Percentiles rank a stretch among this genome's conserved stretches.
These are phyloP conservation scores for Schizopygopsis malacanthus DNA, from an alignment of 2,797 vertebrate species.

Conservation along the genomic window DNA sequence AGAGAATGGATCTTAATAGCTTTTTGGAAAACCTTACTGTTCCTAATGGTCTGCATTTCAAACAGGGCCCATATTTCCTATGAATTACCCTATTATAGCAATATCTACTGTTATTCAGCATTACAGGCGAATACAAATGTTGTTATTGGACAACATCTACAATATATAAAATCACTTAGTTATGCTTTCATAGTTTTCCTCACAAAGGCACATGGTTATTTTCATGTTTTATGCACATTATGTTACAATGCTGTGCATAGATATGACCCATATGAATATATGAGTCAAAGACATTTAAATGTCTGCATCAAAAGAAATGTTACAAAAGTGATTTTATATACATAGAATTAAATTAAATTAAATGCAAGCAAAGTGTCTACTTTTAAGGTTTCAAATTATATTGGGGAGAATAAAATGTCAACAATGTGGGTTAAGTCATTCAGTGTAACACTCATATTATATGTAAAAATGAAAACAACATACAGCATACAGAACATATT, in stretches of 20 bases:
- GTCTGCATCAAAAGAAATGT: too few species aligned
- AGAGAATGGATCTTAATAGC: conserved; percentile 17
- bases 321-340: too few species aligned
- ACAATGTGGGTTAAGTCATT: too few species aligned
- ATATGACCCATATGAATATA: background rate
- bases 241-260: background rate
- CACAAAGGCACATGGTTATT: background rate
- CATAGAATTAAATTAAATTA: too few species aligned
- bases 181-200: background rate
- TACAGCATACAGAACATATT: too few species aligned
- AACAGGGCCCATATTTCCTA: background rate
- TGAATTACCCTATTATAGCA: background rate
- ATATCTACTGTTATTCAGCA: background rate
- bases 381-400: too few species aligned
- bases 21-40: background rate
- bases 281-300: too few species aligned
- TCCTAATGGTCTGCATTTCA: conserved; percentile 23
- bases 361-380: too few species aligned
- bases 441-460: too few species aligned
- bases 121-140: background rate
- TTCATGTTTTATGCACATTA: background rate
- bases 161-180: background rate
- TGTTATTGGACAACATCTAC: background rate
- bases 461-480: too few species aligned
- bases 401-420: too few species aligned